Evolutionary conservation across 2,113 vertebrate genomes (phyloP), one percentile per base, ranked within the genome.

Genomic region (Eublepharis macularius): DNA sequence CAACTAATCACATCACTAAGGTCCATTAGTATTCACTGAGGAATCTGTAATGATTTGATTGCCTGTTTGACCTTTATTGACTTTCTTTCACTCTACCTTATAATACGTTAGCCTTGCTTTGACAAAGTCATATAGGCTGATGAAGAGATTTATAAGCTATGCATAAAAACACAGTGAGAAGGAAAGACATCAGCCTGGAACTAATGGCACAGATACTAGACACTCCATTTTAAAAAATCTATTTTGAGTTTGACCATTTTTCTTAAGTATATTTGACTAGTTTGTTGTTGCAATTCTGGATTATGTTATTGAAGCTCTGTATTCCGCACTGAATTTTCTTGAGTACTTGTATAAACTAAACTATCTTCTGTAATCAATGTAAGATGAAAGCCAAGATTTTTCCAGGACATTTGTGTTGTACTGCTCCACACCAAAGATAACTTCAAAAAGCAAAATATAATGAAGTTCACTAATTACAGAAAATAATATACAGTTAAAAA

Each of bases 1-100:
- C 74, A 94, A 79, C 70, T 87, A 89, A 90, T 93, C 93, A 90
- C 88, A 91, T 87, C 87, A 91, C 29, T 92, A 76, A 91, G 92
- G 84, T 85, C 86, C 88, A 94, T 91, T 92, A 93, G 66, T 84
- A 41, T 74, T 92, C 90, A 94, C 92, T 87, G 65, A 94, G 89
- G 92, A 96, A 93, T 90, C 90, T 86, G 83, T 86, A 94, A 93
- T 93, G 93, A 95, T 90, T 93, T 90, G 89, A 96, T 90, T 94
- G 89, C 88, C 88, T 94, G 86, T 85, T 89, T 43, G 91, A 96
- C 93, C 93, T 96, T 92, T 87, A 89, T 6, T 93, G 95, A 95
- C 89, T 95, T 96, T 94, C 91, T 65, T 75, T 95, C 93, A 92
- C 90, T 85, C 83, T 89, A 68, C 75, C 87, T 88, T 90, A 69